Conservation (phyloP, 2,797 vertebrate species). For the Gambelia wislizenii region DNA sequence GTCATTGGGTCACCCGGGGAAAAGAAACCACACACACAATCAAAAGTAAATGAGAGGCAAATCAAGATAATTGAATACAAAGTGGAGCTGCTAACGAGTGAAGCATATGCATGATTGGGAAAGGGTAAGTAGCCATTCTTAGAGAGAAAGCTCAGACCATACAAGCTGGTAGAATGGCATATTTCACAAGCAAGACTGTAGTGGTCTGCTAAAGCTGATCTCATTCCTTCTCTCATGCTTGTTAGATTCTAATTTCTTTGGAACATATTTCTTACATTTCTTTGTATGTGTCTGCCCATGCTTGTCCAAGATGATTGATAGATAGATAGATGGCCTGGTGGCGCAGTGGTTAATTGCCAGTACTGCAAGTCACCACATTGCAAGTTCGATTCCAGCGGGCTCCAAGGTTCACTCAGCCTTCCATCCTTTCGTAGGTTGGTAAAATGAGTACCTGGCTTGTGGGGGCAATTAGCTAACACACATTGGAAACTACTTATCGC, state of each 20-base stretch:
- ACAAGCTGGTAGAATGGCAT: neutral
- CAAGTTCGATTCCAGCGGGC: too few species aligned
- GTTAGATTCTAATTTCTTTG: neutral
- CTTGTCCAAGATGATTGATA: too few species aligned
- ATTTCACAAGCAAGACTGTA: neutral
- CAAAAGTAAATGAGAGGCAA: slow-evolving; percentile 37
- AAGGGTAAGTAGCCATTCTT: neutral
- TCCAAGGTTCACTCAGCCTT: too few species aligned
- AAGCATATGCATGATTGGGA: slow-evolving; percentile 19
- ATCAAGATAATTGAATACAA: slow-evolving; percentile 38
- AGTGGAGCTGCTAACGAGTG: slow-evolving; percentile 37
- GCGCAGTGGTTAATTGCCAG: too few species aligned
- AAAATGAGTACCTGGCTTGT: too few species aligned
- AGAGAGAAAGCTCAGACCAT: slow-evolving; percentile 4
- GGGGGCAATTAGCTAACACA: too few species aligned
- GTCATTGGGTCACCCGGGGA: slow-evolving; percentile 5
- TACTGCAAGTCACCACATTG: too few species aligned
- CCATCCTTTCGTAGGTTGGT: too few species aligned
- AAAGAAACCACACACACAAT: slow-evolving; percentile 14
- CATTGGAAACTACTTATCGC: too few species aligned
- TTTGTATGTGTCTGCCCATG: neutral
- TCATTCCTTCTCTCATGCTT: neutral
- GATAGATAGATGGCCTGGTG: too few species aligned
- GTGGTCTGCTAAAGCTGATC: neutral
- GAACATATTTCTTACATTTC: too few species aligned